A percentile compares a stretch with the other conserved stretches of the same genome.
Conservation (phyloP, 2,113 vertebrate genomes). For the Microtus richardsoni region DNA sequence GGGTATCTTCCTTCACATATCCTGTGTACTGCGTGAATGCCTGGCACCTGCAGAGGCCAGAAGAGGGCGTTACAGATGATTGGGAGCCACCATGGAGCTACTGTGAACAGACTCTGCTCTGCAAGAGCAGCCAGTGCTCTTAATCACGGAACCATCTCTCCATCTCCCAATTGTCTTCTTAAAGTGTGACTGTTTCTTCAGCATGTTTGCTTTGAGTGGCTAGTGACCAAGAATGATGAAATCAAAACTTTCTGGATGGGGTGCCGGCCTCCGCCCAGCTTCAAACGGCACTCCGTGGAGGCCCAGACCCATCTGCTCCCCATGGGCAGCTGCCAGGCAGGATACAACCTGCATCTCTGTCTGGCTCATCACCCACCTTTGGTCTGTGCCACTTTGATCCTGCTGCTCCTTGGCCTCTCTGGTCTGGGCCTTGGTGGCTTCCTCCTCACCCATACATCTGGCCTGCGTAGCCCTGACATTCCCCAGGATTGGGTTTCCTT, state of each 20-base stretch:
- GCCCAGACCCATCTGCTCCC: slow-evolving; percentile 80
- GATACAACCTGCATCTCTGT: slow-evolving; percentile 80
- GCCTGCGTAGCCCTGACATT: slow-evolving; percentile 81
- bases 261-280: no score
- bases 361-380: slow-evolving; percentile 80
- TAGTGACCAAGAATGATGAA: neutral
- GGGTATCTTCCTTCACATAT: neutral
- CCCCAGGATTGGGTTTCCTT: slow-evolving; percentile 83
- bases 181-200: neutral
- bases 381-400: slow-evolving; percentile 78
- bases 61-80: neutral
- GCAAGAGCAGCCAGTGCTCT: neutral
- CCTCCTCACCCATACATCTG: slow-evolving; percentile 76
- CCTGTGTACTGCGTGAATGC: neutral
- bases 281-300: slow-evolving; percentile 67
- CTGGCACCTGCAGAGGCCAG: neutral
- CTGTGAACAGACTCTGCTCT: neutral
- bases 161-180: neutral
- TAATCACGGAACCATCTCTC: neutral
- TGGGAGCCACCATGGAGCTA: no score
- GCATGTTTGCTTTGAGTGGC: neutral
- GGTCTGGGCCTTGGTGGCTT: slow-evolving; percentile 78
- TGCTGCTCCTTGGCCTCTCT: slow-evolving; percentile 80
- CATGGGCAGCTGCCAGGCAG: slow-evolving; percentile 83
- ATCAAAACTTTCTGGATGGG: neutral